Conservation (phyloP, 2,797 vertebrate genomes). For the Clarias platycephalus region DNA sequence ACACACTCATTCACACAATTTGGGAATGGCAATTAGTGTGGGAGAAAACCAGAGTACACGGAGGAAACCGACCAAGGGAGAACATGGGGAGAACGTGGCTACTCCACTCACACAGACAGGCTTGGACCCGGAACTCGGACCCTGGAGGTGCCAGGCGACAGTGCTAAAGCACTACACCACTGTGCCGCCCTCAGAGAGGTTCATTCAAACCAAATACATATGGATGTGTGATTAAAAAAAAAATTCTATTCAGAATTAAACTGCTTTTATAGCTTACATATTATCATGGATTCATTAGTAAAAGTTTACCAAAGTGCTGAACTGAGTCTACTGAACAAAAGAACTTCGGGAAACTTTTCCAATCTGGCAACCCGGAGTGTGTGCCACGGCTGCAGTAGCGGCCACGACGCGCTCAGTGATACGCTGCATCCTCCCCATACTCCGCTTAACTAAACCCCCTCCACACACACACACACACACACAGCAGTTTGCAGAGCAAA, state of each 20-base stretch:
- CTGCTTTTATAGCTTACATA: not conserved
- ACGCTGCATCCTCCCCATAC: conserved; percentile 36
- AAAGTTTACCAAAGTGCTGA: no score
- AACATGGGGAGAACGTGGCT: no score
- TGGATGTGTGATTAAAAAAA: not conserved
- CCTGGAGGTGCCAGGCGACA: no score
- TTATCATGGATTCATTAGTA: not conserved
- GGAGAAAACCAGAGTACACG: no score
- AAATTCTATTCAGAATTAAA: not conserved
- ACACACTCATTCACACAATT: no score
- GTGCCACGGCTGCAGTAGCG: conserved; percentile 52
- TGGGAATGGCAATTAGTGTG: no score
- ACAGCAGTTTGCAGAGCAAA: not conserved
- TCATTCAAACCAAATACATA: not conserved
- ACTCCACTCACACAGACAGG: no score
- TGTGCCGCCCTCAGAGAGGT: not conserved
- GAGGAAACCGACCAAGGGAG: no score
- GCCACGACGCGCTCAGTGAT: conserved; percentile 73
- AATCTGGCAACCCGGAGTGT: conserved; percentile 31
- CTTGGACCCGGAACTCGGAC: no score
- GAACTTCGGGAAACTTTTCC: no score
- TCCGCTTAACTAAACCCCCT: not conserved
- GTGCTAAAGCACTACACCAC: no score
- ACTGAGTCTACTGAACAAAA: not conserved
- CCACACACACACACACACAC: no score